Percentiles rank a stretch among this genome's conserved stretches.
phyloP scores from a whole-genome alignment of 2,113 vertebrate genomes.

The Toxostoma redivivum region DNA sequence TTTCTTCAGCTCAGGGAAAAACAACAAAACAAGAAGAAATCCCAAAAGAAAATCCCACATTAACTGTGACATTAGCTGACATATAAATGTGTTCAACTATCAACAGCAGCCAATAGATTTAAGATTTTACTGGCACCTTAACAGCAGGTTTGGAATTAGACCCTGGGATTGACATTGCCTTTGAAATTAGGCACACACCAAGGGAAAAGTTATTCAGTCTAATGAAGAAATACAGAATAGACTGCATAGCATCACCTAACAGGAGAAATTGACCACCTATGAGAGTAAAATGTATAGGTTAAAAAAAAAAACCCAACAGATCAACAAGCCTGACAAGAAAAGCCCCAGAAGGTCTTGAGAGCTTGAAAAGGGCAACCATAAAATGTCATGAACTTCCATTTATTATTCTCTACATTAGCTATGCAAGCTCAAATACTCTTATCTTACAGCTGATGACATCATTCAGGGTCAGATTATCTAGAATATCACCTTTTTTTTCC shows the following conservation, averaged over 20 bases:
- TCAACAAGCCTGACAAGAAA: background rate
- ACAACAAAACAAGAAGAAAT: background rate
- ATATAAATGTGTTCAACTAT: background rate
- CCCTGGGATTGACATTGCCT: background rate
- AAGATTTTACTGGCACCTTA: background rate
- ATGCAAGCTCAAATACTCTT: background rate
- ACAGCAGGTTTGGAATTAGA: background rate
- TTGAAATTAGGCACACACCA: background rate
- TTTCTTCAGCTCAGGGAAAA: background rate
- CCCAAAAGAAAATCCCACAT: background rate
- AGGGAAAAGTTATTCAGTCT: background rate
- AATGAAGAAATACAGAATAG: background rate
- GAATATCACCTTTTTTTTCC: background rate
- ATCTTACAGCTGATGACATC: background rate
- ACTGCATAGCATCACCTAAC: background rate
- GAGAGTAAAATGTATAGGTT: rapidly evolving
- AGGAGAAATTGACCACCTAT: background rate
- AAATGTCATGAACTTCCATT: background rate
- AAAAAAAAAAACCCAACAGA: background rate
- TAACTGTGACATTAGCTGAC: background rate
- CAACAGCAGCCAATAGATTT: background rate
- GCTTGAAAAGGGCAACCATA: background rate
- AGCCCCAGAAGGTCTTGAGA: background rate
- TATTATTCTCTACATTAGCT: background rate
- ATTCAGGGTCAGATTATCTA: background rate